Evolutionary conservation across 2,888 invertebrate species (phyloP).

Genomic region (Amiota minor): DNA sequence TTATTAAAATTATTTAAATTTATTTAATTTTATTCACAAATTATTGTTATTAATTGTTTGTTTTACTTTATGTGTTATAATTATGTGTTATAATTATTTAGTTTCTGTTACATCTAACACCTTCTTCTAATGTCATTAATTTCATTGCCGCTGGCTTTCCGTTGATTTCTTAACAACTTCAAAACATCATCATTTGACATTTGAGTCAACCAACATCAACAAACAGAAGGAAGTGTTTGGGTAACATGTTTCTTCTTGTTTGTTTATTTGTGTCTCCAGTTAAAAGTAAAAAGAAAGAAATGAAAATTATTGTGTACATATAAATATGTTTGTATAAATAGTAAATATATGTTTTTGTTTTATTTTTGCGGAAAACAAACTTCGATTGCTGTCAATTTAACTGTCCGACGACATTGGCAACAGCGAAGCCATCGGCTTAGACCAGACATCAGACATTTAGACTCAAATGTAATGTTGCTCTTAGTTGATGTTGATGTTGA

Average conservation of each 20-base stretch:
- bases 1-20: too few species aligned
- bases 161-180: not conserved
- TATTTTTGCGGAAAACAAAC: conserved; percentile 46
- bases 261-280: too few species aligned
- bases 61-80: not conserved
- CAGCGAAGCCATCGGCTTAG: not conserved
- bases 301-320: conserved; percentile 1
- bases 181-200: not conserved
- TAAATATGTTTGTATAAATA: not conserved
- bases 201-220: too few species aligned
- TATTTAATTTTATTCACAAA: too few species aligned
- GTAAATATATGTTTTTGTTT: conserved; percentile 27
- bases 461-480: not conserved
- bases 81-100: too few species aligned
- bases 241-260: too few species aligned
- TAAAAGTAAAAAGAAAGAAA: not conserved
- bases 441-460: not conserved
- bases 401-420: not conserved
- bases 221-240: too few species aligned
- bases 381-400: conserved; percentile 23
- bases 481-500: conserved; percentile 1
- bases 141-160: not conserved
- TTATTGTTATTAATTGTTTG: not conserved
- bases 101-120: too few species aligned
- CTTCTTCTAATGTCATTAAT: too few species aligned